Conservation (phyloP, 1,140 invertebrate genomes). For the Heliconius himera region DNA sequence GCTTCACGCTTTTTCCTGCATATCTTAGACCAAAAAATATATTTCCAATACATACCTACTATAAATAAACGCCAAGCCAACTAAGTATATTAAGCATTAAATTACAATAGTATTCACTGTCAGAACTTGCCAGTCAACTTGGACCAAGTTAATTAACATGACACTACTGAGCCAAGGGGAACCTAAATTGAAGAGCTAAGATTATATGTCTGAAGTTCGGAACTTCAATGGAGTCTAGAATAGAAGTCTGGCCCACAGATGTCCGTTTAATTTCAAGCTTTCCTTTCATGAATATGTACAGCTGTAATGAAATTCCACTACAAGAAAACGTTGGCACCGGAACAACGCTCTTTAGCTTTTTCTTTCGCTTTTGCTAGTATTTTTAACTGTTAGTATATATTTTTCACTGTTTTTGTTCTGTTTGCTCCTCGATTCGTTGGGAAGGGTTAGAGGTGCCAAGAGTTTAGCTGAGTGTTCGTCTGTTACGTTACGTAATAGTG, state of each 20-base stretch:
- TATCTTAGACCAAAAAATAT: no score
- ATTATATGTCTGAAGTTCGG: constrained; percentile 26
- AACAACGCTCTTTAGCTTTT: constrained; percentile 13
- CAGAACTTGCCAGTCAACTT: not conserved
- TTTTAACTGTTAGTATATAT: constrained; percentile 13
- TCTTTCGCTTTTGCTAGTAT: constrained; percentile 2
- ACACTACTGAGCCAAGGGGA: constrained; percentile 12
- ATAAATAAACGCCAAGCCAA: not conserved
- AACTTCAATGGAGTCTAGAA: constrained; percentile 16
- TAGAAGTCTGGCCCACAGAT: constrained; percentile 15
- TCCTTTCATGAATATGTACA: constrained; percentile 32
- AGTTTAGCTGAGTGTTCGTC: not conserved
- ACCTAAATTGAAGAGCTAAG: constrained; percentile 22
- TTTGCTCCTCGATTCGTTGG: not conserved
- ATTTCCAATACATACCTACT: no score
- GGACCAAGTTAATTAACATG: constrained; percentile 22
- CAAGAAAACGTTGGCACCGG: constrained; percentile 24
- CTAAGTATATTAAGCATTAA: not conserved
- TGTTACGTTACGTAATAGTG: not conserved
- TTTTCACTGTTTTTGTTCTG: not conserved
- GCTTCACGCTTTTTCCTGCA: no score
- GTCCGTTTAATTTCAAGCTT: constrained; percentile 16
- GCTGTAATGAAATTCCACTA: constrained; percentile 25
- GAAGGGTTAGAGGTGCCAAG: not conserved
- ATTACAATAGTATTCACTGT: not conserved